A percentile compares a stretch with the other conserved stretches of the same genome.
Evolutionary conservation across 1,140 invertebrate genomes (phyloP).

Genomic region (Eufriesea mexicana): DNA sequence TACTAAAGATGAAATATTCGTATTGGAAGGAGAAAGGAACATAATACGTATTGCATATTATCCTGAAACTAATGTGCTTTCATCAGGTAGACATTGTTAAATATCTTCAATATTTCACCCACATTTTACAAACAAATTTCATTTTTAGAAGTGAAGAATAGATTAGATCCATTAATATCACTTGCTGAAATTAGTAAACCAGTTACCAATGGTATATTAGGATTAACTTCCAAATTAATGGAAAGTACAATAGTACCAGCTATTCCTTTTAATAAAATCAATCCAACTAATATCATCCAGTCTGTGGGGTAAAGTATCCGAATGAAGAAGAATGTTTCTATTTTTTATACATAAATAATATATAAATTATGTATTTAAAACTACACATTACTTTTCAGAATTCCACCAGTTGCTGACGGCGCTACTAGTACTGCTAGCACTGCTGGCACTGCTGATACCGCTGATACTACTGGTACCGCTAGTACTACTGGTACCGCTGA

Average conservation of each 20-base stretch:
- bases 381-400: conserved; percentile 60
- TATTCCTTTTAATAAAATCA: conserved; percentile 79
- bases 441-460: conserved; percentile 71
- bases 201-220: conserved; percentile 75
- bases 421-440: conserved; percentile 2
- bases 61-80: conserved; percentile 80
- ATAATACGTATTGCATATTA: conserved; percentile 85
- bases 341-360: not conserved
- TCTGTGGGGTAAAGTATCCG: conserved; percentile 72
- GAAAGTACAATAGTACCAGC: conserved; percentile 78
- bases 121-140: not conserved
- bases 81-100: conserved; percentile 63
- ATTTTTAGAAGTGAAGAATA: conserved; percentile 55
- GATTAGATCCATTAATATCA: conserved; percentile 69
- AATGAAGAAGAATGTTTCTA: not conserved
- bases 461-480: too few relatives aligned
- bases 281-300: conserved; percentile 75
- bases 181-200: conserved; percentile 78
- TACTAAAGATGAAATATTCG: conserved; percentile 90
- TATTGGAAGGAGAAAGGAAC: conserved; percentile 87
- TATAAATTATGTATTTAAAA: not conserved
- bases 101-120: not conserved
- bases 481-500: conserved; percentile 51
- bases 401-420: conserved; percentile 68
- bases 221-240: conserved; percentile 78